phyloP scores from a whole-genome alignment of 2,113 vertebrate genomes.

The Entomyzon cyanotis region DNA sequence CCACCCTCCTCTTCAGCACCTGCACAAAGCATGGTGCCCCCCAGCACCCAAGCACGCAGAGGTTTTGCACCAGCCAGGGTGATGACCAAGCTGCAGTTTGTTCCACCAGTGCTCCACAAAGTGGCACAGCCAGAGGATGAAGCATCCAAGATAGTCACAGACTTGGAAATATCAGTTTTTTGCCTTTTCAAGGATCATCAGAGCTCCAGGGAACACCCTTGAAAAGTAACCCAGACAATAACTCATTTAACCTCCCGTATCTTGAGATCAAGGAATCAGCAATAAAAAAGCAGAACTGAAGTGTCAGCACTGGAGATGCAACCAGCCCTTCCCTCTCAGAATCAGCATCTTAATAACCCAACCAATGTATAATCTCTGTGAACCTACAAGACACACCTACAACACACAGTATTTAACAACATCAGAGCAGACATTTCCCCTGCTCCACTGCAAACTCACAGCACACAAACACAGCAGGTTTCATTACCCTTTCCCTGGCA shows the following conservation, averaged over 20 bases:
- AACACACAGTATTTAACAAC: background rate
- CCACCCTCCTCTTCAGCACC: background rate
- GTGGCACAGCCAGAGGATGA: background rate
- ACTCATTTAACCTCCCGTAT: background rate
- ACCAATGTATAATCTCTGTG: background rate
- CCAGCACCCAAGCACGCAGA: background rate
- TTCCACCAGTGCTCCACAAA: background rate
- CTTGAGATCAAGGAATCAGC: background rate
- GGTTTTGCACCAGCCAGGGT: background rate
- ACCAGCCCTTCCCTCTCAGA: background rate
- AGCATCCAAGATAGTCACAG: background rate
- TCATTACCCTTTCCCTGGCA: background rate
- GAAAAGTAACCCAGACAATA: background rate
- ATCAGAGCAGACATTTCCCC: background rate
- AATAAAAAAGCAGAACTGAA: background rate
- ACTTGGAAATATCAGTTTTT: background rate
- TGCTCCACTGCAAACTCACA: background rate
- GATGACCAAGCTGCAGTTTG: background rate
- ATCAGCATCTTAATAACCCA: background rate
- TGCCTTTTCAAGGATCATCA: background rate
- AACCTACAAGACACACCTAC: background rate
- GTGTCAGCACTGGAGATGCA: accelerated
- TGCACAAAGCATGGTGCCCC: background rate
- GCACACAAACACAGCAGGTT: background rate
- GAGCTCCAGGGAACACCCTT: background rate